These are phyloP conservation scores for Drosophila quadrilineata DNA, from an alignment of 1,140 invertebrate genomes.

Conservation along the genomic window DNA sequence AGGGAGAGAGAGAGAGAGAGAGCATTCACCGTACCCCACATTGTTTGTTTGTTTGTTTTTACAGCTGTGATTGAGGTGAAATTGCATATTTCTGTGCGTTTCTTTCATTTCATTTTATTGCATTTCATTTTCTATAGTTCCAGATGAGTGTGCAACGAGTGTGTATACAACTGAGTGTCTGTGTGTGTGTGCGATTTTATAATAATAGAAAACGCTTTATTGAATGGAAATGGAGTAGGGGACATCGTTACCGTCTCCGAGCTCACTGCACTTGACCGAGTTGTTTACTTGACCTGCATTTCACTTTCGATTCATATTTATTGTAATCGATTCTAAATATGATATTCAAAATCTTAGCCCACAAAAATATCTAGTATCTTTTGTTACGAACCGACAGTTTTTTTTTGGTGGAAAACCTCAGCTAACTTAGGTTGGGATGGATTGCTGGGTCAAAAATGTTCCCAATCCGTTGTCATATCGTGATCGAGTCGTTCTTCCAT, in stretches of 20 bases:
- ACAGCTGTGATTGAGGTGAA: slow-evolving; percentile 77
- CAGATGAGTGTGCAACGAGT: background rate
- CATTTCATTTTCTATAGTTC: slow-evolving; percentile 40
- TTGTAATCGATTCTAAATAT: no score
- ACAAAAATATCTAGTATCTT: no score
- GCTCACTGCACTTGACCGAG: slow-evolving; percentile 33
- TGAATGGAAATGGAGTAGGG: slow-evolving; percentile 56
- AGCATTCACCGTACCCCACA: slow-evolving; percentile 41
- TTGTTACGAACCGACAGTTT: no score
- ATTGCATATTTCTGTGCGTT: slow-evolving; percentile 76
- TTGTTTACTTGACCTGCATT: background rate
- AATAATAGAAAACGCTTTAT: slow-evolving; percentile 76
- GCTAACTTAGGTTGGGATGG: no score
- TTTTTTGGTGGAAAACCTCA: no score
- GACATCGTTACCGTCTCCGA: slow-evolving; percentile 13
- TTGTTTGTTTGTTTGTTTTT: slow-evolving; percentile 75
- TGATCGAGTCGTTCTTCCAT: no score
- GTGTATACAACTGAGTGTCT: background rate
- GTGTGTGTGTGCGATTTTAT: slow-evolving; percentile 7
- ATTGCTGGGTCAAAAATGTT: no score
- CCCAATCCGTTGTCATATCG: no score
- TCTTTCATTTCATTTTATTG: slow-evolving; percentile 65
- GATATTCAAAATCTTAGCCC: no score
- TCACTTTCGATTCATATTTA: slow-evolving; percentile 48
- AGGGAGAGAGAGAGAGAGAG: background rate